Percentiles rank a stretch among this genome's conserved stretches.
phyloP scores from a whole-genome alignment of 2,113 vertebrate genomes.

The Microtus ochrogaster region DNA sequence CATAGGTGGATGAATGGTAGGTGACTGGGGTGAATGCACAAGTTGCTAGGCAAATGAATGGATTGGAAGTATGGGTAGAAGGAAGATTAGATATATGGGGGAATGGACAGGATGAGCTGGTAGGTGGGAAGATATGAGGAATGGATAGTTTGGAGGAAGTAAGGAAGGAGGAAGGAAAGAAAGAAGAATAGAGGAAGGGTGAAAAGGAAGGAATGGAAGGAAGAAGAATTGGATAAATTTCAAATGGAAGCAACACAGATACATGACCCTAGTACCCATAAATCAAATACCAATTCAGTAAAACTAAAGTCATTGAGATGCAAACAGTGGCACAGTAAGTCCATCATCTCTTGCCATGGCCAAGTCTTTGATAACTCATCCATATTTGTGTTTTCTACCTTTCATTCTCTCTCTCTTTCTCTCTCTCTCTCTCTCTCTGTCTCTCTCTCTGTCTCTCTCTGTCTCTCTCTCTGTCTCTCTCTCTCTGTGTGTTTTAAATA shows the following conservation, averaged over 20 bases:
- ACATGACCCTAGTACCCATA: neutral
- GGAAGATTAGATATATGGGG: neutral
- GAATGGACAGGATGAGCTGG: neutral
- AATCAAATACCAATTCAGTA: neutral
- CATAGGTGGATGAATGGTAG: neutral
- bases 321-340: neutral
- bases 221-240: neutral
- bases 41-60: neutral
- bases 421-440: neutral
- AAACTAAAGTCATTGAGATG: neutral
- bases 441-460: no score
- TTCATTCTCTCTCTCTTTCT: neutral
- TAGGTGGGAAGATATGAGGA: neutral
- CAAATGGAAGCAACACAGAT: slow-evolving; percentile 7
- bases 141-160: neutral
- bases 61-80: neutral
- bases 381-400: neutral
- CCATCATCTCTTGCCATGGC: neutral
- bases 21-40: neutral
- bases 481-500: neutral
- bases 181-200: neutral
- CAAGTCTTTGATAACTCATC: neutral
- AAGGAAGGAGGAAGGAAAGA: no score
- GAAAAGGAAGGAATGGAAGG: neutral
- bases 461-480: neutral